Evolutionary conservation across 1,140 invertebrate species (phyloP).

Genomic region (Lysiphlebus fabarum): DNA sequence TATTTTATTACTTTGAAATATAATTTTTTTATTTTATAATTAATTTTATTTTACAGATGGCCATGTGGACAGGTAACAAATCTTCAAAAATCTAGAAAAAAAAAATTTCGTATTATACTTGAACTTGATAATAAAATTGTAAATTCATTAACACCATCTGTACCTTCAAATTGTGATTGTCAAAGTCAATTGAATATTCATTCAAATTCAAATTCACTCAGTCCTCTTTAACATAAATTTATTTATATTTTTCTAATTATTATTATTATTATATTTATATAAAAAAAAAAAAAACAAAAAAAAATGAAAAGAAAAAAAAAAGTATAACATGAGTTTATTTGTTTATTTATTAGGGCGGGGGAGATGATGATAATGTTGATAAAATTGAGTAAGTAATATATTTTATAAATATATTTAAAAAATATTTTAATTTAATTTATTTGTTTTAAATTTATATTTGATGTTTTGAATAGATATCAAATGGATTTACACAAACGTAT

Average conservation of each 20-base stretch:
- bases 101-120: conserved; percentile 34
- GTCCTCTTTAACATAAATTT: too few species aligned
- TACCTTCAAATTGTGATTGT: neutral
- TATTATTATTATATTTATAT: too few species aligned
- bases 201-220: too few species aligned
- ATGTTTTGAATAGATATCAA: conserved; percentile 31
- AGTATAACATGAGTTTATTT: conserved; percentile 2
- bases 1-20: too few species aligned
- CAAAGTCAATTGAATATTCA: too few species aligned
- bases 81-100: conserved; percentile 25
- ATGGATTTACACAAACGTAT: conserved; percentile 34
- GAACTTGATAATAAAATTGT: conserved; percentile 26
- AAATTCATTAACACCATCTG: conserved; percentile 8
- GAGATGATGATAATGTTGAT: conserved; percentile 25
- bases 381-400: neutral
- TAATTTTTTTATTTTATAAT: too few species aligned
- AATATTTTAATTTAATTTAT: neutral
- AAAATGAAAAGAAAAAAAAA: neutral
- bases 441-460: neutral
- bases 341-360: conserved; percentile 24
- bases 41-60: conserved; percentile 36
- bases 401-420: conserved; percentile 11
- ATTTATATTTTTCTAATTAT: too few species aligned
- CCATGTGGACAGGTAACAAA: conserved; percentile 41
- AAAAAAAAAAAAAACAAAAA: too few species aligned